Evolutionary conservation across 2,113 vertebrate species (phyloP).

Genomic region (Semicossyphus pulcher): DNA sequence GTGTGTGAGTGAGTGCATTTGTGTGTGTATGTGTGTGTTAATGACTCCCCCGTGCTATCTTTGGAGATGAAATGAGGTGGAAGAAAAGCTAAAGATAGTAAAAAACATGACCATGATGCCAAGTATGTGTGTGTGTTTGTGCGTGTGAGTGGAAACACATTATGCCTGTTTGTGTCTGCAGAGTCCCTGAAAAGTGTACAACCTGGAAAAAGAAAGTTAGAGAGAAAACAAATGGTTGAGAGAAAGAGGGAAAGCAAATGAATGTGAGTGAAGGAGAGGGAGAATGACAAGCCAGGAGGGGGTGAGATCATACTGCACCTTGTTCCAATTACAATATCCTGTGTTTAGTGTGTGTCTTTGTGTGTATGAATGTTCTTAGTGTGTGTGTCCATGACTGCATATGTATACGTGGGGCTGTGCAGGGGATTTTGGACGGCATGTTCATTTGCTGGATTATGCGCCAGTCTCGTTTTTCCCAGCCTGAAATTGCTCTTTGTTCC

Average conservation of each 20-base stretch:
- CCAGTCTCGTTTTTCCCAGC: slow-evolving; percentile 14
- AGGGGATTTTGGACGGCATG: slow-evolving; percentile 48
- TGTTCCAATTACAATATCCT: slow-evolving; percentile 84
- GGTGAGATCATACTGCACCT: slow-evolving; percentile 84
- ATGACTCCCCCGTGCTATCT: slow-evolving; percentile 57
- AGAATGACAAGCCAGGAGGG: slow-evolving; percentile 66
- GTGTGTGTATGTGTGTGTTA: slow-evolving; percentile 29
- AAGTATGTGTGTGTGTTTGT: slow-evolving; percentile 22
- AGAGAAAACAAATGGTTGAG: slow-evolving; percentile 7
- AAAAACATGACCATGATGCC: slow-evolving; percentile 11
- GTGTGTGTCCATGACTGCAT: slow-evolving; percentile 52
- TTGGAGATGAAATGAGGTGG: slow-evolving; percentile 62
- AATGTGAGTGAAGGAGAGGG: slow-evolving; percentile 42
- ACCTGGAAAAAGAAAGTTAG: slow-evolving; percentile 15
- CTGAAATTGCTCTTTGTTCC: slow-evolving; percentile 46
- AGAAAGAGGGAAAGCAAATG: slow-evolving; percentile 27
- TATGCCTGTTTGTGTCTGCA: slow-evolving; percentile 6
- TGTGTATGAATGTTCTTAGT: slow-evolving; percentile 25
- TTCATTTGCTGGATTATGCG: slow-evolving; percentile 57
- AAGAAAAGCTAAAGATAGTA: slow-evolving; percentile 66
- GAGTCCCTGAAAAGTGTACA: neutral
- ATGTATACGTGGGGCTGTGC: slow-evolving; percentile 58
- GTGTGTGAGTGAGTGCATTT: slow-evolving; percentile 15
- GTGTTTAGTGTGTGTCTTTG: slow-evolving; percentile 61
- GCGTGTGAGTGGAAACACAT: neutral